Evolutionary conservation across 1,140 invertebrate genomes (phyloP).

Genomic region (Tribolium madens): DNA sequence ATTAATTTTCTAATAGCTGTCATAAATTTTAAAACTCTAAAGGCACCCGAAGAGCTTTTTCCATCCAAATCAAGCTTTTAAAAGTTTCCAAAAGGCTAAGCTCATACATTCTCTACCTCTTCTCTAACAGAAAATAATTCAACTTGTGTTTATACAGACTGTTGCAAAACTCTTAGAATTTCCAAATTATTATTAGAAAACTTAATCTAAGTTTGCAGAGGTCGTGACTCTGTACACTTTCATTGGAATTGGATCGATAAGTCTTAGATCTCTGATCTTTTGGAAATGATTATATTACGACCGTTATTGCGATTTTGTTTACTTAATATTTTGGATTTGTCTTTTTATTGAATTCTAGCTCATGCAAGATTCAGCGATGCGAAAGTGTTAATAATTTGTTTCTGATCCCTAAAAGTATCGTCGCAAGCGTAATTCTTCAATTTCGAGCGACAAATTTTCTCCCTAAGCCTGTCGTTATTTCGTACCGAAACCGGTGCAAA

Average conservation of each 20-base stretch:
- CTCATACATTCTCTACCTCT: slow-evolving; percentile 7
- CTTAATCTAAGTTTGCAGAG: neutral
- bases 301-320: too few species aligned
- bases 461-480: neutral
- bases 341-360: too few species aligned
- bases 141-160: slow-evolving; percentile 17
- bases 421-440: neutral
- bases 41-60: neutral
- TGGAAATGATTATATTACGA: too few species aligned
- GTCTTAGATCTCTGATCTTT: neutral
- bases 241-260: slow-evolving; percentile 8
- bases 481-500: neutral
- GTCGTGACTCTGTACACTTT: slow-evolving; percentile 12
- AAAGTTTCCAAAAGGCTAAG: slow-evolving; percentile 13
- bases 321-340: too few species aligned
- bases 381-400: neutral
- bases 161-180: slow-evolving; percentile 8
- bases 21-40: slow-evolving; percentile 9
- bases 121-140: neutral
- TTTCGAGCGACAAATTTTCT: too few species aligned
- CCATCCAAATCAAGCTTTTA: neutral
- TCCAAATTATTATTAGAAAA: neutral
- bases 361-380: too few species aligned
- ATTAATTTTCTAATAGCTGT: slow-evolving; percentile 2
- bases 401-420: neutral